Conservation (phyloP, 2,113 vertebrate species). For the Xiphias gladius region DNA sequence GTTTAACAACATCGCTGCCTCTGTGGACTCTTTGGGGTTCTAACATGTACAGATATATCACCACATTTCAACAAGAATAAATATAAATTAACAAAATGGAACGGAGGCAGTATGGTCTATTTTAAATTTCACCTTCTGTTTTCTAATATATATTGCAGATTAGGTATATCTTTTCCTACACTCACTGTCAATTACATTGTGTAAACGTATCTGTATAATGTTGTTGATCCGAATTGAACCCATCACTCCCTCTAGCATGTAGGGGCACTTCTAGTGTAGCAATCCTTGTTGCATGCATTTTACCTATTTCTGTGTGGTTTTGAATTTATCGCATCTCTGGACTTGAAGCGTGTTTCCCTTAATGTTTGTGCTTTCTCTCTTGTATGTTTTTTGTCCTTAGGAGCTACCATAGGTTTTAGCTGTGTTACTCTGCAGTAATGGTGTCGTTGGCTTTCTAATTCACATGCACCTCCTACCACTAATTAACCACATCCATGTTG, state of each 20-base stretch:
- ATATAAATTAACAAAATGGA: not conserved
- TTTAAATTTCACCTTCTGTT: too few relatives aligned
- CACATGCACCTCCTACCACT: conserved; percentile 75
- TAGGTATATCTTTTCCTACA: too few relatives aligned
- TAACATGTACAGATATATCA: not conserved
- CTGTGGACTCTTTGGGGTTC: not conserved
- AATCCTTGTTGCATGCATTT: not conserved
- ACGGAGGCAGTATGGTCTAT: too few relatives aligned
- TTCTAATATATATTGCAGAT: too few relatives aligned
- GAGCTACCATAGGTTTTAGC: not conserved
- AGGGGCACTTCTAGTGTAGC: not conserved
- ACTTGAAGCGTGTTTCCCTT: not conserved
- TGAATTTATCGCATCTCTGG: not conserved
- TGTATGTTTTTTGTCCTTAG: not conserved
- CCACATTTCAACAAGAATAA: not conserved
- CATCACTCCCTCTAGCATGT: not conserved
- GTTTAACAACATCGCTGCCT: not conserved
- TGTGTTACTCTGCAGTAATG: conserved; percentile 48
- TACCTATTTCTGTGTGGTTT: not conserved
- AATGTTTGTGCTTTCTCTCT: not conserved
- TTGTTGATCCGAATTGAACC: not conserved
- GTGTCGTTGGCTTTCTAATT: conserved; percentile 61
- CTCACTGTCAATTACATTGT: too few relatives aligned
- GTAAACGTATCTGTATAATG: not conserved
- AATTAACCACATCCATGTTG: conserved; percentile 80